Evolutionary conservation across 2,888 invertebrate species (phyloP).

Genomic region (Drosophila hamatofila): DNA sequence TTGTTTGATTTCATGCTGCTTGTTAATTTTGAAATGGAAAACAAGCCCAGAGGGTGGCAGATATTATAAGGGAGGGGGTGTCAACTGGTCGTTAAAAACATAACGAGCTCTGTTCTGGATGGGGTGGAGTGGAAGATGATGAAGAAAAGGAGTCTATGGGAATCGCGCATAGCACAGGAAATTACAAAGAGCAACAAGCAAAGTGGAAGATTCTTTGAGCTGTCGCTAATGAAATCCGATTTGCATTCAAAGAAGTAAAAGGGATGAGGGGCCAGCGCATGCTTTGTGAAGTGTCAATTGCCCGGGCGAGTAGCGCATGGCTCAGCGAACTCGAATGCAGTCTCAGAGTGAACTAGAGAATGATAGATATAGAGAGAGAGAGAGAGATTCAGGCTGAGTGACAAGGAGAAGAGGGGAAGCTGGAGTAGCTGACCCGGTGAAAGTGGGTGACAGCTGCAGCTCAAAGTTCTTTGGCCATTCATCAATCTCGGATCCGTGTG

Average conservation of each 20-base stretch:
- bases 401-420: too few relatives aligned
- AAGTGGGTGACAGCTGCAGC: slow-evolving; percentile 24
- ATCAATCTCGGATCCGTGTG: slow-evolving; percentile 50
- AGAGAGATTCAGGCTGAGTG: background rate
- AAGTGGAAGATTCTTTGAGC: slow-evolving; percentile 52
- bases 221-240: slow-evolving; percentile 53
- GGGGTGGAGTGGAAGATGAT: background rate
- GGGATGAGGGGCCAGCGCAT: background rate
- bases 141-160: slow-evolving; percentile 17
- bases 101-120: slow-evolving; percentile 35
- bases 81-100: slow-evolving; percentile 66
- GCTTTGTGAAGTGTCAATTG: slow-evolving; percentile 44
- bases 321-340: slow-evolving; percentile 46
- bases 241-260: slow-evolving; percentile 19
- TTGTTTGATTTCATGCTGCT: slow-evolving; percentile 56
- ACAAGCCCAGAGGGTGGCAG: slow-evolving; percentile 24
- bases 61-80: slow-evolving; percentile 15
- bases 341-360: background rate
- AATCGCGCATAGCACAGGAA: slow-evolving; percentile 24
- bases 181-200: slow-evolving; percentile 45
- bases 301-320: slow-evolving; percentile 26
- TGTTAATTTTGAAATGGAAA: slow-evolving; percentile 48
- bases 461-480: slow-evolving; percentile 27
- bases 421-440: slow-evolving; percentile 28
- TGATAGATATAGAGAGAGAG: background rate